phyloP scores from a whole-genome alignment of 2,113 vertebrate species.

The Meleagris gallopavo region DNA sequence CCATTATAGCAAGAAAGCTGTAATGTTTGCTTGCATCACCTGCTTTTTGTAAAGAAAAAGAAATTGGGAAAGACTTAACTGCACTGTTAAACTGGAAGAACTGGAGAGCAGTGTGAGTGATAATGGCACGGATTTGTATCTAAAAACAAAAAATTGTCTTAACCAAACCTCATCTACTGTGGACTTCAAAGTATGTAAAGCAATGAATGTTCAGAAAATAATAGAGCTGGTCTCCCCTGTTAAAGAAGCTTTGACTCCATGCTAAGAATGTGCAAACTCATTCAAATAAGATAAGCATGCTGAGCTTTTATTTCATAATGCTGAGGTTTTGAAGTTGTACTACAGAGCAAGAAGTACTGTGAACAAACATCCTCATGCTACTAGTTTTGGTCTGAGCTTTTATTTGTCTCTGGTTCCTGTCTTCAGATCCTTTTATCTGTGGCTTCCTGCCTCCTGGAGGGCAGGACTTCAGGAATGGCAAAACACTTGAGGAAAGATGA shows the following conservation, averaged over 20 bases:
- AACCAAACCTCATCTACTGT: not conserved
- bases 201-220: not conserved
- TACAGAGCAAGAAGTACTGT: not conserved
- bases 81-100: not conserved
- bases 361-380: conserved; percentile 21
- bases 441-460: not conserved
- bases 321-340: not conserved
- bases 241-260: not conserved
- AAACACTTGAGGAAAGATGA: conserved; percentile 13
- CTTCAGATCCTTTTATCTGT: not conserved
- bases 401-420: not conserved
- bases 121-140: not conserved
- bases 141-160: not conserved
- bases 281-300: conserved; percentile 32
- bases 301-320: not conserved
- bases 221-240: not conserved
- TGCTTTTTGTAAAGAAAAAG: not conserved
- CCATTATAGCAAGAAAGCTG: not conserved
- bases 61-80: not conserved
- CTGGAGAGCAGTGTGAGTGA: not conserved
- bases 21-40: not conserved
- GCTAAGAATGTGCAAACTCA: conserved; percentile 31
- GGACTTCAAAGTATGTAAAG: conserved; percentile 9
- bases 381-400: not conserved
- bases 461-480: not conserved